phyloP scores from a whole-genome alignment of 2,113 vertebrate genomes.

The Jacana jacana region DNA sequence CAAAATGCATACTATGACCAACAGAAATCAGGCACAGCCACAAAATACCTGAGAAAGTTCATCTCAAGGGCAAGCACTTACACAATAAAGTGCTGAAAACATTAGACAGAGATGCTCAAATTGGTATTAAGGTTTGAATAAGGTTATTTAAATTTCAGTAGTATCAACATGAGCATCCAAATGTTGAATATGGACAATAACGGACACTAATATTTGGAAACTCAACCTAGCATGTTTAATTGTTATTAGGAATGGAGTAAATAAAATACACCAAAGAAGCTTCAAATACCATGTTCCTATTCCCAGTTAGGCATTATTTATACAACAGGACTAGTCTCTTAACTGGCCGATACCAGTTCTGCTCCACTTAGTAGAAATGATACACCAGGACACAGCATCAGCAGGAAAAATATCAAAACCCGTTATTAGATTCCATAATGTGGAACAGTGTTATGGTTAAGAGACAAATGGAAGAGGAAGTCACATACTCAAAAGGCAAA shows the following conservation, averaged over 20 bases:
- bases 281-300: not conserved
- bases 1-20: not conserved
- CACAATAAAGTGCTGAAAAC: not conserved
- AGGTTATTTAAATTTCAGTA: not conserved
- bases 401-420: not conserved
- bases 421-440: fast-evolving
- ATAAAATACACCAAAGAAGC: not conserved
- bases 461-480: not conserved
- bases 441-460: not conserved
- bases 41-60: not conserved
- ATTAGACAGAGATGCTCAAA: not conserved
- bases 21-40: not conserved
- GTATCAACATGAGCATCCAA: not conserved
- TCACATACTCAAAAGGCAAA: not conserved
- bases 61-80: not conserved
- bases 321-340: not conserved
- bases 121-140: not conserved
- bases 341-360: not conserved
- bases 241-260: not conserved
- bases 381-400: not conserved
- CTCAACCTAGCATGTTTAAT: fast-evolving
- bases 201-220: not conserved
- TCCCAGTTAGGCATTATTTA: not conserved
- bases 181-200: not conserved
- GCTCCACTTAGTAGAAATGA: not conserved